Conservation (phyloP, 1,140 invertebrate genomes). For the Eupristina koningsbergeri region DNA sequence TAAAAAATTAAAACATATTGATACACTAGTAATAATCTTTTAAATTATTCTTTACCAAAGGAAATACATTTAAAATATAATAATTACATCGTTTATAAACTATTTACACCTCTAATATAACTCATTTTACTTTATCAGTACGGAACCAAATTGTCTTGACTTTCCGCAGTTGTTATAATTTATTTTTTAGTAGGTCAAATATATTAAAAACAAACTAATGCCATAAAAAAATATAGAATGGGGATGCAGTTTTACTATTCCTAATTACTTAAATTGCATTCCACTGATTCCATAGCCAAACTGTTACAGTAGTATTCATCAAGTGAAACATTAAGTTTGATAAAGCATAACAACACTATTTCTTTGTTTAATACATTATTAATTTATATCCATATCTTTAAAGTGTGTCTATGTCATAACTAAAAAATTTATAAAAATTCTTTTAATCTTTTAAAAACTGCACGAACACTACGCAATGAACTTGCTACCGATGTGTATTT, state of each 20-base stretch:
- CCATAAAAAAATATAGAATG: background rate
- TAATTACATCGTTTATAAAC: too few species aligned
- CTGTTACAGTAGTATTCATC: conserved; percentile 1
- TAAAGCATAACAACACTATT: background rate
- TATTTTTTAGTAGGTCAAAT: background rate
- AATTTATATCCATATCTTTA: background rate
- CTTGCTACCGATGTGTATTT: background rate
- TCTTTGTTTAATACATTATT: background rate
- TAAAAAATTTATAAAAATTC: background rate
- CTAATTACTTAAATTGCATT: background rate
- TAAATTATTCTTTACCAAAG: background rate
- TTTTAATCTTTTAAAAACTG: background rate
- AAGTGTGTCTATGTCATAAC: background rate
- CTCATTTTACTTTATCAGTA: background rate
- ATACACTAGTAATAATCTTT: too few species aligned
- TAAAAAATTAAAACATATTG: too few species aligned
- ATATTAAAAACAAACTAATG: background rate
- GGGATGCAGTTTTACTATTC: background rate
- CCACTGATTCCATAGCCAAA: background rate
- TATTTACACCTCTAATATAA: background rate
- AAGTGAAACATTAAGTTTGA: background rate
- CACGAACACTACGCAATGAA: background rate
- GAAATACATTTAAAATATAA: too few species aligned
- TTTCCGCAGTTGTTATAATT: background rate
- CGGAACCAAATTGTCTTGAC: background rate